phyloP scores from a whole-genome alignment of 1,140 invertebrate species.

The Dendrolimus punctatus region DNA sequence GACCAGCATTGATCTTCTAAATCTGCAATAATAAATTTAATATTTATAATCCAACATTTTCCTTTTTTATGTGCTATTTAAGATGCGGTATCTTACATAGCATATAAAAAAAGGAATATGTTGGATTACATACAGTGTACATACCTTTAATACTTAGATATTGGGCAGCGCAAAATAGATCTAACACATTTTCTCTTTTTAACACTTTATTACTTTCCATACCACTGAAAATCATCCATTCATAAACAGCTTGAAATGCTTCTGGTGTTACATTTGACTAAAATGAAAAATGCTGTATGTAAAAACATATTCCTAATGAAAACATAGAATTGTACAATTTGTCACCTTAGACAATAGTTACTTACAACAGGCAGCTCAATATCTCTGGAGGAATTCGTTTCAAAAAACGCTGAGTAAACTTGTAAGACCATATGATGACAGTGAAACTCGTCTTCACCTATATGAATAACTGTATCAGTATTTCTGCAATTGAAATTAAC shows the following conservation, averaged over 20 bases:
- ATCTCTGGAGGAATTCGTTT: slow-evolving; percentile 48
- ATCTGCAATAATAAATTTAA: slow-evolving; percentile 53
- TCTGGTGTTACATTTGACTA: slow-evolving; percentile 72
- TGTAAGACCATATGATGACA: slow-evolving; percentile 75
- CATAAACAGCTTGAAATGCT: slow-evolving; percentile 80
- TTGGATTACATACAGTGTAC: neutral
- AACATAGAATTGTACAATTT: no score
- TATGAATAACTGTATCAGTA: slow-evolving; percentile 72
- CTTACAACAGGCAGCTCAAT: slow-evolving; percentile 48
- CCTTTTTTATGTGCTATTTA: no score
- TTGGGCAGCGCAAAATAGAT: slow-evolving; percentile 78
- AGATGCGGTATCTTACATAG: no score
- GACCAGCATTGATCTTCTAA: slow-evolving; percentile 82
- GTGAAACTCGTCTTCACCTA: slow-evolving; percentile 73
- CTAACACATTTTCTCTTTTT: slow-evolving; percentile 77
- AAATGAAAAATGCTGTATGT: slow-evolving; percentile 7
- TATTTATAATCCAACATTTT: no score
- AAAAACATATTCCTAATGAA: neutral
- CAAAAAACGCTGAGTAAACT: slow-evolving; percentile 75
- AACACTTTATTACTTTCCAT: slow-evolving; percentile 74
- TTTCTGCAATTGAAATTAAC: slow-evolving; percentile 62
- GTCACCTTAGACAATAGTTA: slow-evolving; percentile 1
- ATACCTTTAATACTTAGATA: slow-evolving; percentile 77
- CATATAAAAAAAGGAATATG: neutral
- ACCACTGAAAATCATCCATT: slow-evolving; percentile 80